Evolutionary conservation across 2,888 invertebrate species (phyloP), one percentile per base, ranked within the genome.

Genomic region (Pristionchus fissidentatus): DNA sequence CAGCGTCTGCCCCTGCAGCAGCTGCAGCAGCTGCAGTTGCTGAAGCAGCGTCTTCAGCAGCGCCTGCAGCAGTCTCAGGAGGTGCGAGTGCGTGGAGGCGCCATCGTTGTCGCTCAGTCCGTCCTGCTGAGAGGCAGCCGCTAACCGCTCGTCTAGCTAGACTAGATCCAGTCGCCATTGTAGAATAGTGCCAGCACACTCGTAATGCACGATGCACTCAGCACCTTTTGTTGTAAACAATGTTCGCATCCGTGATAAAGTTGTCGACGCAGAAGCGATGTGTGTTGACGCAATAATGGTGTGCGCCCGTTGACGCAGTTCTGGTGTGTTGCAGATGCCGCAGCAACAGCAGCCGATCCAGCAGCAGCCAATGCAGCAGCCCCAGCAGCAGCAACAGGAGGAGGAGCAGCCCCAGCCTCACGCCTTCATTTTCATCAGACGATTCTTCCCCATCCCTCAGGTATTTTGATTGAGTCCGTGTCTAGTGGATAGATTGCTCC

Each of bases 361-460:
- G 75, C 29, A n/a, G 43, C 43, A 38, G 38, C 46, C 75, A 2
- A n/a, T 26, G 2, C n/a, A 43, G 46, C 26, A 75, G 75, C 29
- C 75, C 5, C 26, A 46, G 43, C 43, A 75, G 75, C 57, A 57
- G 41, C 60, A 10, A 3, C 60, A 41, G 29, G 46, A 15, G 22
- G 13, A 55, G 78, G 46, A 41, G 3, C 46, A 77, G 75, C 46
- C 77, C 32, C 78, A 41, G 43, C 43, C 43, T 15, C 80, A 60
- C 60, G 38, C 80, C 7, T 80, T 80, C 80, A 57, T 80, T 60
- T 60, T 80, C 80, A 80, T 80, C 60, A 22, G 80, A 3, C 22
- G 80, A 38, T 80, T 80, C 60, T 80, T 80, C 80, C 80, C 80
- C 60, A 80, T 80, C 19, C 80, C 80, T 60, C 80, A 80, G 80